phyloP scores from a whole-genome alignment of 1,140 invertebrate species.

The Ostrea edulis region DNA sequence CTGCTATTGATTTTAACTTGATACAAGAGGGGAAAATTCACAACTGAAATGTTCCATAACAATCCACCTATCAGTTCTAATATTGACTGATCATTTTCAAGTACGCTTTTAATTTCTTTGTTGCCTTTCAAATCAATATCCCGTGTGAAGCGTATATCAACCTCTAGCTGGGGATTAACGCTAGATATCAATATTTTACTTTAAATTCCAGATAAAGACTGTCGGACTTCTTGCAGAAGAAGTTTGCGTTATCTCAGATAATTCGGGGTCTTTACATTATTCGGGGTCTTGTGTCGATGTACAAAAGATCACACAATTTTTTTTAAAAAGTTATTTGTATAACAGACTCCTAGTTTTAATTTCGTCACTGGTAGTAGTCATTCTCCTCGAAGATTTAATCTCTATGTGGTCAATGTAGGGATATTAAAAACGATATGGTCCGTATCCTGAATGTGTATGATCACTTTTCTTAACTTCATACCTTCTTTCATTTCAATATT shows the following conservation, averaged over 20 bases:
- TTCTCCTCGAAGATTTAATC: no score
- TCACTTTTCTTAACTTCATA: no score
- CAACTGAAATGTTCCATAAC: background rate
- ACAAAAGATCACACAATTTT: background rate
- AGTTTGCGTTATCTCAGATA: background rate
- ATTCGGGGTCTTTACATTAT: background rate
- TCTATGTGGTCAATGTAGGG: no score
- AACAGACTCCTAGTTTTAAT: no score
- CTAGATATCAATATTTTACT: conserved; percentile 16
- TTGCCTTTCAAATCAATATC: background rate
- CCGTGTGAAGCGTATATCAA: background rate
- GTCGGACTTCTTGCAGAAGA: background rate
- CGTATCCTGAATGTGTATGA: no score
- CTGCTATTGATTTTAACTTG: conserved; percentile 16
- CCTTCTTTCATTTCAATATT: no score
- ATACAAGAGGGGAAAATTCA: conserved; percentile 6
- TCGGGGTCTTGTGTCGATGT: background rate
- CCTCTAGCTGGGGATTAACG: background rate
- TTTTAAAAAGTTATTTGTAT: no score
- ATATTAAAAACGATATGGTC: no score
- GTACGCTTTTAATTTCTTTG: conserved; percentile 3
- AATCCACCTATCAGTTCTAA: background rate
- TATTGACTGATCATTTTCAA: conserved; percentile 29
- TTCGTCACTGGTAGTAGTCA: no score
- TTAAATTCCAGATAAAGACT: background rate